These are phyloP conservation scores for Idaea dimidiata DNA, from an alignment of 2,888 invertebrate species.

Conservation along the genomic window DNA sequence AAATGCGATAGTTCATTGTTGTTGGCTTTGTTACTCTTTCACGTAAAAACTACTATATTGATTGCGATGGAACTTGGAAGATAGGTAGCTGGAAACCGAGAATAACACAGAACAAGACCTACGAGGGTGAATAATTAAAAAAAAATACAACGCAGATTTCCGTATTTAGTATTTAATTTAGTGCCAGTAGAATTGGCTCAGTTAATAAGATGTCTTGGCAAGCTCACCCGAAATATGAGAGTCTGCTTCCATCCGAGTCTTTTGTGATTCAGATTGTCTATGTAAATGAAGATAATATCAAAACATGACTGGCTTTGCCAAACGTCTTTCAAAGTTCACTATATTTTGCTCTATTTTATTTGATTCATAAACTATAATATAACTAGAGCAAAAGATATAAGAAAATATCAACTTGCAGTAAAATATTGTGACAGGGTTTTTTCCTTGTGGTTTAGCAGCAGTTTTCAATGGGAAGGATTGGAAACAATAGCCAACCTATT, in stretches of 20 bases:
- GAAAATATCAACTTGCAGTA: neutral
- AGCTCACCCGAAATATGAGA: constrained; percentile 40
- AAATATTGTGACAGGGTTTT: neutral
- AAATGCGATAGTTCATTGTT: too few species aligned
- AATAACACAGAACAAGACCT: too few species aligned
- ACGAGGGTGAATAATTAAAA: constrained; percentile 1
- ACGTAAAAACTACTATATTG: too few species aligned
- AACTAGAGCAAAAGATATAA: neutral
- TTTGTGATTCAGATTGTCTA: constrained; percentile 54
- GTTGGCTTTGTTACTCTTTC: too few species aligned
- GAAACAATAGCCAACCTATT: neutral
- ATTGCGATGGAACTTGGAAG: too few species aligned
- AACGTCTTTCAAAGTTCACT: neutral
- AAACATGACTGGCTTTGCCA: constrained; percentile 7
- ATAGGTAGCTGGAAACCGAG: too few species aligned
- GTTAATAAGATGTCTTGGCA: constrained; percentile 36
- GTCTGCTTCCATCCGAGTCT: constrained; percentile 44
- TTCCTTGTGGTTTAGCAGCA: too few species aligned
- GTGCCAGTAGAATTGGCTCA: constrained; percentile 14
- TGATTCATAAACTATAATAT: neutral
- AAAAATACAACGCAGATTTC: neutral
- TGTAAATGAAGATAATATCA: constrained; percentile 39
- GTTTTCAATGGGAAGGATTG: too few species aligned
- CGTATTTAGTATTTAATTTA: constrained; percentile 13
- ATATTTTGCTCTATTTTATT: neutral